These are phyloP conservation scores for Chrysodeixis includens DNA, from an alignment of 2,888 invertebrate genomes.

Conservation along the genomic window DNA sequence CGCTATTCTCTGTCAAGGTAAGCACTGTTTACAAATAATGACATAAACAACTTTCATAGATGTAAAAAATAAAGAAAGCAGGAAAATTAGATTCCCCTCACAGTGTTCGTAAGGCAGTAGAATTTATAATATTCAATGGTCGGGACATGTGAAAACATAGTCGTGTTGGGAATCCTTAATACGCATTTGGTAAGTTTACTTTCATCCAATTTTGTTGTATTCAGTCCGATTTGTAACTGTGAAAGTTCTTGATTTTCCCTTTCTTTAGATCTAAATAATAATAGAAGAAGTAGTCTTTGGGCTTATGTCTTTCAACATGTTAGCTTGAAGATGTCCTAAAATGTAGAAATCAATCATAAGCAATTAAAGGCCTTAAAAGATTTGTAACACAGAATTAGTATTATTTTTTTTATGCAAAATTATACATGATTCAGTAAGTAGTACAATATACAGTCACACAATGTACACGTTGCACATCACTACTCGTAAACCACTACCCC, in stretches of 20 bases:
- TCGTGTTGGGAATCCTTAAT: constrained; percentile 76
- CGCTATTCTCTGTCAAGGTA: neutral
- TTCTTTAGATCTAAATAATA: neutral
- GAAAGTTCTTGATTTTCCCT: constrained; percentile 43
- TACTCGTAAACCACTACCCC: constrained; percentile 12
- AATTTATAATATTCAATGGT: constrained; percentile 76
- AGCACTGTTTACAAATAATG: constrained; percentile 18
- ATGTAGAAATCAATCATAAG: no score
- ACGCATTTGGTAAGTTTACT: constrained; percentile 57
- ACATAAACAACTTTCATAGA: constrained; percentile 61
- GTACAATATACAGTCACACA: no score
- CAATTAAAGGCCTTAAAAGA: no score
- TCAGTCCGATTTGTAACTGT: constrained; percentile 36
- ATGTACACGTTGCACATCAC: neutral
- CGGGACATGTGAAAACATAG: constrained; percentile 77
- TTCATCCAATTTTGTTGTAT: constrained; percentile 54
- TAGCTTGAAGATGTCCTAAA: no score
- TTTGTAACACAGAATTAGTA: no score
- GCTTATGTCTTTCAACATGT: neutral
- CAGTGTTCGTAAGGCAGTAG: constrained; percentile 71
- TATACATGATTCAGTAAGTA: no score
- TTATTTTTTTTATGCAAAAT: no score
- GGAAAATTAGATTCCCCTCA: constrained; percentile 63
- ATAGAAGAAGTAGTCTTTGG: neutral
- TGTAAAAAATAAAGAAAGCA: constrained; percentile 70